Evolutionary conservation across 1,140 invertebrate genomes (phyloP).

Genomic region (Drosophila orena): DNA sequence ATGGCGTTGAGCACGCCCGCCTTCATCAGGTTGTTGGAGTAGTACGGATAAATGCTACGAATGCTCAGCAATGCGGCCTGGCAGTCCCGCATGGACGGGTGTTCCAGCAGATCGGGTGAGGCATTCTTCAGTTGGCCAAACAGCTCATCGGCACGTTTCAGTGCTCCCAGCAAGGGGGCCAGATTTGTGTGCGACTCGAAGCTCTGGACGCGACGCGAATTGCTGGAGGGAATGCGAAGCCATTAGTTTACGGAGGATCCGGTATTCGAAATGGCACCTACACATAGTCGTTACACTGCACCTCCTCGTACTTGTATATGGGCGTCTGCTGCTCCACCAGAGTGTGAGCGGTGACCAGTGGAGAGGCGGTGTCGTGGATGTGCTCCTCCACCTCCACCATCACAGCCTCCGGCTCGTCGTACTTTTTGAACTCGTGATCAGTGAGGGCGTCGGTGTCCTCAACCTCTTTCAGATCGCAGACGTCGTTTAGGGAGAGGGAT

Average conservation of each 20-base stretch:
- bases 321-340: conserved; percentile 88
- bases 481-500: conserved; percentile 90
- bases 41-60: conserved; percentile 80
- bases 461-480: conserved; percentile 86
- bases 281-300: conserved; percentile 84
- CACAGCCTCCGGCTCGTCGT: conserved; percentile 87
- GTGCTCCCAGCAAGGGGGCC: conserved; percentile 67
- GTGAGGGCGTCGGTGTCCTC: conserved; percentile 76
- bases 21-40: conserved; percentile 80
- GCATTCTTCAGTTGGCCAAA: conserved; percentile 56
- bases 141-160: conserved; percentile 79
- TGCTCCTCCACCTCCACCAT: conserved; percentile 90
- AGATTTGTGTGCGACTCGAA: conserved; percentile 81
- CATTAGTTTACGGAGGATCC: background rate
- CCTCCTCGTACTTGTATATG: conserved; percentile 88
- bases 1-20: conserved; percentile 77
- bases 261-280: conserved; percentile 15
- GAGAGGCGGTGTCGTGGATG: conserved; percentile 88
- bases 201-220: conserved; percentile 78
- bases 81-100: conserved; percentile 65
- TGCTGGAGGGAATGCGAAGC: conserved; percentile 39
- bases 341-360: conserved; percentile 87
- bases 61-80: conserved; percentile 68
- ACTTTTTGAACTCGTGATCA: conserved; percentile 84
- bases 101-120: conserved; percentile 66